Evolutionary conservation across 2,113 vertebrate genomes (phyloP).

Genomic region (Phrynocephalus versicolor): DNA sequence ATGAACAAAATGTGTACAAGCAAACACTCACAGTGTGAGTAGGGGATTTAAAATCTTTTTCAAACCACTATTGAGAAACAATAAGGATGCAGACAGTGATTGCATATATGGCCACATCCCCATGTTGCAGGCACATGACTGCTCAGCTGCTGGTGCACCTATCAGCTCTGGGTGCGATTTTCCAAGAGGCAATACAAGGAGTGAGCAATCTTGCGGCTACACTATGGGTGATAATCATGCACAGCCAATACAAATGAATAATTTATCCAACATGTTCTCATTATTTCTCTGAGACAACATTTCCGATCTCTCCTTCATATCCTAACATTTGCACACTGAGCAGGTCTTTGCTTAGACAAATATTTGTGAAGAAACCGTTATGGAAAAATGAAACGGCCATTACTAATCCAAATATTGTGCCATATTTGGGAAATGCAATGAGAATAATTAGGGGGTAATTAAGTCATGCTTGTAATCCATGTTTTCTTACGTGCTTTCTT

Average conservation of each 20-base stretch:
- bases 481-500: conserved; percentile 41
- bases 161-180: conserved; percentile 23
- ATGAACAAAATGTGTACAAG: neutral
- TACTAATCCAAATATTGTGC: conserved; percentile 51
- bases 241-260: conserved; percentile 79
- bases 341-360: conserved; percentile 73
- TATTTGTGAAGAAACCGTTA: conserved; percentile 66
- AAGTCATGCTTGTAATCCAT: conserved; percentile 48
- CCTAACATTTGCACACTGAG: conserved; percentile 73
- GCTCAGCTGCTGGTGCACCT: neutral
- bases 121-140: conserved; percentile 20
- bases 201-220: conserved; percentile 62
- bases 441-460: conserved; percentile 68
- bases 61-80: neutral
- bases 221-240: conserved; percentile 74
- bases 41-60: neutral
- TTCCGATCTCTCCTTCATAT: conserved; percentile 65
- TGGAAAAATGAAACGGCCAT: conserved; percentile 66
- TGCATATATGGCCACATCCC: neutral
- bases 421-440: conserved; percentile 63
- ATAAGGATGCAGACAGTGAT: neutral
- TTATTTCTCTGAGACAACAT: conserved; percentile 73
- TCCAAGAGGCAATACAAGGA: conserved; percentile 62
- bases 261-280: conserved; percentile 79
- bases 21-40: neutral